Evolutionary conservation across 2,888 invertebrate species (phyloP).

Genomic region (Silvanus unidentatus): DNA sequence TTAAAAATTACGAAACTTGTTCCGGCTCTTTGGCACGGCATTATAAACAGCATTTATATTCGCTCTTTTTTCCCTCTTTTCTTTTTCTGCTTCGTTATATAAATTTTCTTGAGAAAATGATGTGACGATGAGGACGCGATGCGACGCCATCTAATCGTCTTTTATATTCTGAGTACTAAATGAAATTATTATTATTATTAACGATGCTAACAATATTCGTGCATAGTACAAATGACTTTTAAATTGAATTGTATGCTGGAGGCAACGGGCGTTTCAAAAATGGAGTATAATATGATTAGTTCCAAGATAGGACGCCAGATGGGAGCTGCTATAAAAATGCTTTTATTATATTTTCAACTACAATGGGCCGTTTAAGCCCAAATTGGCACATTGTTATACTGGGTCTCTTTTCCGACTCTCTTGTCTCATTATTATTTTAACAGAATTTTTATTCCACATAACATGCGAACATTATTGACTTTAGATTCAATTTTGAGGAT

Average conservation of each 20-base stretch:
- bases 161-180: slow-evolving; percentile 41
- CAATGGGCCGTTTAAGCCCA: slow-evolving; percentile 41
- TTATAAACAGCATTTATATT: slow-evolving; percentile 32
- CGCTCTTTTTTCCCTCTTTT: slow-evolving; percentile 30
- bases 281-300: slow-evolving; percentile 63
- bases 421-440: slow-evolving; percentile 37
- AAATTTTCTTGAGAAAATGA: slow-evolving; percentile 3
- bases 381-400: slow-evolving; percentile 44
- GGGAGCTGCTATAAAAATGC: slow-evolving; percentile 46
- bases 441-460: slow-evolving; percentile 32
- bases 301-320: slow-evolving; percentile 49
- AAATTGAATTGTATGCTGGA: slow-evolving; percentile 56
- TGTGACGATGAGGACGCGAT: slow-evolving; percentile 4
- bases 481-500: too few species aligned
- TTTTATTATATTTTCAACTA: slow-evolving; percentile 42
- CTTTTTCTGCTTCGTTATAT: slow-evolving; percentile 11
- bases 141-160: slow-evolving; percentile 33
- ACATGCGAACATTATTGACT: slow-evolving; percentile 34
- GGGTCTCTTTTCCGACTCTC: slow-evolving; percentile 16
- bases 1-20: slow-evolving; percentile 38
- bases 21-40: slow-evolving; percentile 15
- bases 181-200: slow-evolving; percentile 49
- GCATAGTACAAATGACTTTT: slow-evolving; percentile 60
- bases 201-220: slow-evolving; percentile 47
- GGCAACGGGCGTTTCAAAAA: slow-evolving; percentile 53